phyloP scores from a whole-genome alignment of 2,888 invertebrate genomes.

The Dascillus cervinus region DNA sequence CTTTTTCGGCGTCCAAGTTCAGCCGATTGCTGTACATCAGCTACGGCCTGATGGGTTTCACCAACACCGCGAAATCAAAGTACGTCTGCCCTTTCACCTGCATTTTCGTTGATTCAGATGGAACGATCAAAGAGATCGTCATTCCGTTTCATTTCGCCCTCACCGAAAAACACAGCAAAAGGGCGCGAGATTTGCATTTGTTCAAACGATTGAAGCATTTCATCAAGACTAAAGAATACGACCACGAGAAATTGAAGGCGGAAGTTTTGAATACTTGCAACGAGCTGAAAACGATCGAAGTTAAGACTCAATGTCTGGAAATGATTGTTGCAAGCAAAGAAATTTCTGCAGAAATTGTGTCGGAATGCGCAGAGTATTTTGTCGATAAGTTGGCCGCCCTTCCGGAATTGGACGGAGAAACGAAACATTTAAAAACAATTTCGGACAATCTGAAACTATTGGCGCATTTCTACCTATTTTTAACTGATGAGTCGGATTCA shows the following conservation, averaged over 20 bases:
- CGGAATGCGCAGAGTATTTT: slow-evolving; percentile 45
- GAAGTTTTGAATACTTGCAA: slow-evolving; percentile 51
- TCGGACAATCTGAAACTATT: slow-evolving; percentile 32
- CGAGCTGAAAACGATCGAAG: slow-evolving; percentile 63
- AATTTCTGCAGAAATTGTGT: slow-evolving; percentile 53
- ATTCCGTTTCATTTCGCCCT: slow-evolving; percentile 90
- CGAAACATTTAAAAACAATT: slow-evolving; percentile 26
- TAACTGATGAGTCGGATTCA: slow-evolving; percentile 20
- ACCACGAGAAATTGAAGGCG: slow-evolving; percentile 45
- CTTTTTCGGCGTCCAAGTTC: slow-evolving; percentile 82
- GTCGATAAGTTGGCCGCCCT: slow-evolving; percentile 32
- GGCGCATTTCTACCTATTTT: slow-evolving; percentile 30
- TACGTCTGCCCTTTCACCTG: slow-evolving; percentile 60
- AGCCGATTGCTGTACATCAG: slow-evolving; percentile 73
- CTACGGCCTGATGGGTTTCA: slow-evolving; percentile 72
- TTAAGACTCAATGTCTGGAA: slow-evolving; percentile 64
- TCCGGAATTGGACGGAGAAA: slow-evolving; percentile 26
- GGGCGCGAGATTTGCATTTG: slow-evolving; percentile 81
- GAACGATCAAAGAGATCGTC: slow-evolving; percentile 70
- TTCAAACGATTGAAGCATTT: slow-evolving; percentile 66
- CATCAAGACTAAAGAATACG: slow-evolving; percentile 50
- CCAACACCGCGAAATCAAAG: slow-evolving; percentile 47
- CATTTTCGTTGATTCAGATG: slow-evolving; percentile 76
- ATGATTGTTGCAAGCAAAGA: slow-evolving; percentile 59
- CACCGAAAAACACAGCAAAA: slow-evolving; percentile 78